These are phyloP conservation scores for Calephelis nemesis DNA, from an alignment of 1,140 invertebrate species.

Conservation along the genomic window DNA sequence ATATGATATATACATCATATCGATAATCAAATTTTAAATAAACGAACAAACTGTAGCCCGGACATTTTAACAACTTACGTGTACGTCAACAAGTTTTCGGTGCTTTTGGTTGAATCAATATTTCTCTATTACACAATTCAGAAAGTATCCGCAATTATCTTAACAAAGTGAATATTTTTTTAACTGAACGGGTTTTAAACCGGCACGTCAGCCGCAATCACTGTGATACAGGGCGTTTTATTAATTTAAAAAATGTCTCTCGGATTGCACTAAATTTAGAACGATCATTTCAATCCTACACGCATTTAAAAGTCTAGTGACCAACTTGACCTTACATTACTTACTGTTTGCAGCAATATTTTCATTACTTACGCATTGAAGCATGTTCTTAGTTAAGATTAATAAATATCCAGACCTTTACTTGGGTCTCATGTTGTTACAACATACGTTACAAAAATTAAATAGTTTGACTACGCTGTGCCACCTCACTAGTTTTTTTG, in stretches of 20 bases:
- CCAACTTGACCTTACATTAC: constrained; percentile 7
- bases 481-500: too few relatives aligned
- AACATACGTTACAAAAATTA: background rate
- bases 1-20: too few relatives aligned
- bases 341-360: background rate
- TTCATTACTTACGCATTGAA: constrained; percentile 1
- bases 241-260: constrained; percentile 13
- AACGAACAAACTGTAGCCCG: too few relatives aligned
- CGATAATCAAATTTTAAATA: too few relatives aligned
- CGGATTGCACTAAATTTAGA: constrained; percentile 9
- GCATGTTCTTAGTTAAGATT: background rate
- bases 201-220: background rate
- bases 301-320: constrained; percentile 14
- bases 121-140: background rate
- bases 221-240: background rate
- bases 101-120: background rate
- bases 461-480: too few relatives aligned
- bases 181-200: background rate
- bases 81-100: background rate
- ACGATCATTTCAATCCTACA: constrained; percentile 14
- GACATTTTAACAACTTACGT: too few relatives aligned
- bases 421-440: too few relatives aligned
- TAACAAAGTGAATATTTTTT: background rate
- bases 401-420: background rate
- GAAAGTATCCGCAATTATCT: background rate